Evolutionary conservation across 2,113 vertebrate genomes (phyloP), one percentile per base, ranked within the genome.

Genomic region (Condylura cristata): DNA sequence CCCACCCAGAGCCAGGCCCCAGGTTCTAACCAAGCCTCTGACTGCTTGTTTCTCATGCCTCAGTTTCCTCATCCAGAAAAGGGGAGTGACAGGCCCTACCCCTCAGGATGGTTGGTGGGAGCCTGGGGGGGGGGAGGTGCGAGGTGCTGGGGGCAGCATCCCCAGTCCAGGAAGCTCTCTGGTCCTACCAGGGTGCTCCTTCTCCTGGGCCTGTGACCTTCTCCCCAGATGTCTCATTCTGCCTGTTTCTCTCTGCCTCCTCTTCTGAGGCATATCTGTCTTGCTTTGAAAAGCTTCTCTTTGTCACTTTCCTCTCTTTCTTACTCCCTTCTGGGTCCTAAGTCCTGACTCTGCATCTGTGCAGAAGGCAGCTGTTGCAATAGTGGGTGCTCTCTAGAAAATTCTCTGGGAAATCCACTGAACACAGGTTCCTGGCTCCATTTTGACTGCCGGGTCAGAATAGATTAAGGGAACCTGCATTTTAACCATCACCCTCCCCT

Each of bases 261-360:
- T 92, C 93, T 95, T 95, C 68, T 26, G 72, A 95, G 72, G 39
- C 84, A 39, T 81, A 71, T 95, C 89, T 85, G 72, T 93, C 75
- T 96, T 76, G 83, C 65, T 93, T 96, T 94, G 94, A 93, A 93
- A 93, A 90, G 85, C 75, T 80, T 91, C 66, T 89, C 93, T 90
- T 97, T 95, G 95, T 96, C 94, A 93, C 80, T 96, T 94, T 95
- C 91, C 90, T 92, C 71, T 82, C 53, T 71, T 76, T 89, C 63
- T 76, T 6, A 5, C 44, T 95, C 91, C 84, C 80, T 93, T 92
- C 96, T 93, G 95, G 95, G 95, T 96, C 95, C 96, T 97, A 97
- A 96, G 86, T 86, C 93, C 93, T 87, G 92, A 68, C 76, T 81
- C 4, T 66, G 74, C 71, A 39, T 26, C 70, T 58, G n/a, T 63